These are phyloP conservation scores for Neotoxoptera formosana DNA, from an alignment of 1,140 invertebrate species.

Conservation along the genomic window DNA sequence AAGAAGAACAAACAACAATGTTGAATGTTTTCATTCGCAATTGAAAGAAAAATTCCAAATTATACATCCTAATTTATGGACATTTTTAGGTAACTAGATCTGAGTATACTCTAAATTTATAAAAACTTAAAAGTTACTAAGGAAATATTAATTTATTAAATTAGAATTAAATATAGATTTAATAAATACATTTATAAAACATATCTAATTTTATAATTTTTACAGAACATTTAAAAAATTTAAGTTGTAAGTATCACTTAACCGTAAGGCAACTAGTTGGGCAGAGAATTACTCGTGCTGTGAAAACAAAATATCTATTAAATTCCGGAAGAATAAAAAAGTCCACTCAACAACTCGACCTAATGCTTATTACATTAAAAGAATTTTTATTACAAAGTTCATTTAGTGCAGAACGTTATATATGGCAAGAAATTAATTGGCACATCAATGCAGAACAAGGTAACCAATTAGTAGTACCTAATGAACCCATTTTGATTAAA, in stretches of 20 bases:
- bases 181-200: not conserved
- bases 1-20: not conserved
- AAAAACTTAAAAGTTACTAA: too few species aligned
- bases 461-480: not conserved
- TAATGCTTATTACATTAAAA: not conserved
- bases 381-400: not conserved
- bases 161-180: not conserved
- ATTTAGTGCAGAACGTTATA: not conserved
- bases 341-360: not conserved
- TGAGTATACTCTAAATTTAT: too few species aligned
- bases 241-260: not conserved
- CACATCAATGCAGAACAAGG: not conserved
- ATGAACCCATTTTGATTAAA: too few species aligned
- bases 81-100: not conserved
- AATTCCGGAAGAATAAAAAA: not conserved
- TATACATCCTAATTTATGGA: not conserved
- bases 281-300: not conserved
- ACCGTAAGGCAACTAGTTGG: not conserved
- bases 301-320: not conserved
- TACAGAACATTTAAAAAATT: not conserved
- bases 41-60: not conserved
- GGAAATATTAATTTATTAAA: too few species aligned
- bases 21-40: not conserved
- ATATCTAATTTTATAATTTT: not conserved
- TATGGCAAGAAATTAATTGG: not conserved